Evolutionary conservation across 2,113 vertebrate species (phyloP), one percentile per base, ranked within the genome.

Genomic region (Maccullochella peelii): DNA sequence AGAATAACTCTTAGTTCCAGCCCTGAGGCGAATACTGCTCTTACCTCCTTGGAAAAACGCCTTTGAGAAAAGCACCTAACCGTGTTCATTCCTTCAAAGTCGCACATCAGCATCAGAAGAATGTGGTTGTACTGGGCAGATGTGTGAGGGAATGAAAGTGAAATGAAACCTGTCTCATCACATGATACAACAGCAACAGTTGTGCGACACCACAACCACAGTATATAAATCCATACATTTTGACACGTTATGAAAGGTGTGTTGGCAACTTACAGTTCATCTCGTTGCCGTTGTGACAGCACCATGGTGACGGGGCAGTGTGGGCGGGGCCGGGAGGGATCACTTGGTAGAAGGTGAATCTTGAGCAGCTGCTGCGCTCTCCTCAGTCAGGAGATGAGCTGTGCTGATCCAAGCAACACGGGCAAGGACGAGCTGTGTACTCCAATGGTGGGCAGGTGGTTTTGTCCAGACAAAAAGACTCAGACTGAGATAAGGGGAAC

Each of bases 241-340:
- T n/a, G 1, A 54, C 5, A 21, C 36, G 36, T 25, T n/a, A 14
- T 18, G 33, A 73, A 58, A 75, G 42, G n/a, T 36, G 42, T 15
- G 21, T 25, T 62, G 57, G 27, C 16, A 49, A 96, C 98, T 99
- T 96, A 99, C 98, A 99, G 95, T 93, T 99, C 98, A 93, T 99
- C 98, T 96, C 98, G 96, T 98, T 99, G 98, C 95, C 98, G 97
- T 95, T 99, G 98, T 95, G 98, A 99, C 96, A 99, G 97, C 97
- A 99, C 98, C 98, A 99, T 99, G 86, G 95, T 95, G 96, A 94
- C 84, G 83, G 63, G 72, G 83, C 91, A 87, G 94, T 95, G 90
- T 94, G 92, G 93, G 88, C 93, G 91, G 95, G 91, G 86, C 61
- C 80, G 14, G 84, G 92, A 90, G 80, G 80, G 84, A 80, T 86